Percentiles rank a stretch among this genome's conserved stretches.
Conservation (phyloP, 2,797 vertebrate species). For the Peromyscus nudipes region DNA sequence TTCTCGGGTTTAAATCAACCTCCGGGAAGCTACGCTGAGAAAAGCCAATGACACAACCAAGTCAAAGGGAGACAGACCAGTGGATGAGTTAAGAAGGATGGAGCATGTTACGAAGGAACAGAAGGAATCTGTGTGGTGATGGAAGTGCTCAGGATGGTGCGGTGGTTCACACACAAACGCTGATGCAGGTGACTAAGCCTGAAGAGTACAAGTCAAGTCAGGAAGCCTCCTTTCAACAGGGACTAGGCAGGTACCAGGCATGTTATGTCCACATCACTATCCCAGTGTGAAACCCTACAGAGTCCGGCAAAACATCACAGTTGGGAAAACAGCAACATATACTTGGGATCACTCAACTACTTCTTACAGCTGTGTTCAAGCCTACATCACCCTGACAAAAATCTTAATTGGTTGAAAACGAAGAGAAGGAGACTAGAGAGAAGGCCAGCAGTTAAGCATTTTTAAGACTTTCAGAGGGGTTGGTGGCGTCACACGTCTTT, state of each 20-base stretch:
- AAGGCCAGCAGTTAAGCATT: no score
- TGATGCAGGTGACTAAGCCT: not conserved
- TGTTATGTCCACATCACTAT: not conserved
- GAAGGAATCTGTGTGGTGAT: not conserved
- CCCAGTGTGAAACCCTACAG: not conserved
- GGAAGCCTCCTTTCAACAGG: not conserved
- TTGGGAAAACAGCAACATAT: not conserved
- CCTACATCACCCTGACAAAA: no score
- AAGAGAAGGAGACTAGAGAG: no score
- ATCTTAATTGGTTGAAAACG: no score
- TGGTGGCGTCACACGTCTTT: no score
- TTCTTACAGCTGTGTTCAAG: no score
- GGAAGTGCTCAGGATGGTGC: not conserved
- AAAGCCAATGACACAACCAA: not conserved
- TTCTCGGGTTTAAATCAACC: not conserved
- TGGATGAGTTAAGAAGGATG: not conserved
- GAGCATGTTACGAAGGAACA: not conserved
- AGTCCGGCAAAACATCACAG: not conserved
- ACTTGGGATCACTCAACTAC: not conserved
- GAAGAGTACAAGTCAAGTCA: not conserved
- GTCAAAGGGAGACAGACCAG: not conserved
- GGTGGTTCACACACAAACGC: not conserved
- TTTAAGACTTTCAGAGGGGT: no score
- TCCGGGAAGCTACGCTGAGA: not conserved
- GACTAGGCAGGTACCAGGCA: not conserved